phyloP scores from a whole-genome alignment of 2,113 vertebrate genomes.

The Actinemys pallida region DNA sequence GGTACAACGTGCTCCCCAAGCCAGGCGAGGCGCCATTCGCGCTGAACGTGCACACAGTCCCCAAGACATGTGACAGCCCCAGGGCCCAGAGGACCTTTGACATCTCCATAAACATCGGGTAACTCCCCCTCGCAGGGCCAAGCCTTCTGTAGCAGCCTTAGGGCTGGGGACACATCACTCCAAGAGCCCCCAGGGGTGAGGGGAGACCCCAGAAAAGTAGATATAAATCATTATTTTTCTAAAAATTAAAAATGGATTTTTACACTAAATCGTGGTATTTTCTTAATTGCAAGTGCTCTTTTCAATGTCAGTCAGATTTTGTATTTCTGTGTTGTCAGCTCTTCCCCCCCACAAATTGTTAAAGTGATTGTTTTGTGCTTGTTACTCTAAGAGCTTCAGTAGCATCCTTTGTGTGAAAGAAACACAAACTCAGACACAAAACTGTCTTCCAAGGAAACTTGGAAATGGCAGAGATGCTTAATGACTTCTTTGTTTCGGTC shows the following conservation, averaged over 20 bases:
- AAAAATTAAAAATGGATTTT: too few species aligned
- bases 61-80: constrained; percentile 19
- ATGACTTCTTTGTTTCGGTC: too few species aligned
- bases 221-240: too few species aligned
- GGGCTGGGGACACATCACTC: neutral
- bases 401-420: neutral
- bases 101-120: constrained; percentile 76
- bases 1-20: constrained; percentile 74
- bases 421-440: neutral
- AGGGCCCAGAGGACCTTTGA: neutral
- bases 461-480: too few species aligned
- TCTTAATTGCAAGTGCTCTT: too few species aligned
- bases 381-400: too few species aligned
- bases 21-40: constrained; percentile 44
- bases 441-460: neutral
- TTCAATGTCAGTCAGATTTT: too few species aligned
- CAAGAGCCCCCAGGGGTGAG: too few species aligned
- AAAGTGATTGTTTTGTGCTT: neutral
- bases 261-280: too few species aligned
- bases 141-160: neutral
- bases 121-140: neutral
- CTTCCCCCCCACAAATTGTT: neutral
- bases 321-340: too few species aligned
- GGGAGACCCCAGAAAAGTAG: too few species aligned
- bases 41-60: constrained; percentile 42